Conservation (phyloP, 2,113 vertebrate species). For the Hippocampus guttulatus region DNA sequence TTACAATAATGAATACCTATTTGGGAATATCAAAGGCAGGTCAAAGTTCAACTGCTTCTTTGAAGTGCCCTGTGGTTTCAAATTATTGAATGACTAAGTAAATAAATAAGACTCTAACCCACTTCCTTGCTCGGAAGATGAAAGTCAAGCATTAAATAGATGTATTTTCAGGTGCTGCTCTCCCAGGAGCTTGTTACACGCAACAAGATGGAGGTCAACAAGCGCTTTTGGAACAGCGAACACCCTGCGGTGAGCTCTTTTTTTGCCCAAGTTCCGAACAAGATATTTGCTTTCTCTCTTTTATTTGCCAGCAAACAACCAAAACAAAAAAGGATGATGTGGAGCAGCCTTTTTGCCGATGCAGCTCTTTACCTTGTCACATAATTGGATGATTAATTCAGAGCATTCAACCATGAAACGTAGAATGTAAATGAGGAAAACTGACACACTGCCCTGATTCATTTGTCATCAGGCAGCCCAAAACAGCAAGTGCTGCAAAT, state of each 20-base stretch:
- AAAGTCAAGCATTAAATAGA: conserved; percentile 42
- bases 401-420: conserved; percentile 26
- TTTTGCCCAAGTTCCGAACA: conserved; percentile 26
- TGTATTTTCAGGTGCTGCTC: conserved; percentile 34
- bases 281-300: background rate
- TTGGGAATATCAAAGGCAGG: conserved; percentile 31
- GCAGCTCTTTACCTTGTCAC: conserved; percentile 5
- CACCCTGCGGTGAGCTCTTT: conserved; percentile 45
- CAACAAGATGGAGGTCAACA: conserved; percentile 51
- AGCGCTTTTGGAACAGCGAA: conserved; percentile 39
- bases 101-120: conserved; percentile 7
- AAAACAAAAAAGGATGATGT: conserved; percentile 14
- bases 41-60: conserved; percentile 44
- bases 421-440: conserved; percentile 27
- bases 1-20: conserved; percentile 30
- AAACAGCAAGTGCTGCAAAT: conserved; percentile 3
- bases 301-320: background rate
- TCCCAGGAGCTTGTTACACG: conserved; percentile 61
- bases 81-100: conserved; percentile 39
- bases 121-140: conserved; percentile 27
- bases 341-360: background rate
- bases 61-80: conserved; percentile 6
- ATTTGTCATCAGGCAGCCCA: conserved; percentile 23
- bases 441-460: conserved; percentile 26
- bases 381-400: conserved; percentile 30